These are phyloP conservation scores for Clepsis dumicolana DNA, from an alignment of 2,888 invertebrate genomes.

Conservation along the genomic window DNA sequence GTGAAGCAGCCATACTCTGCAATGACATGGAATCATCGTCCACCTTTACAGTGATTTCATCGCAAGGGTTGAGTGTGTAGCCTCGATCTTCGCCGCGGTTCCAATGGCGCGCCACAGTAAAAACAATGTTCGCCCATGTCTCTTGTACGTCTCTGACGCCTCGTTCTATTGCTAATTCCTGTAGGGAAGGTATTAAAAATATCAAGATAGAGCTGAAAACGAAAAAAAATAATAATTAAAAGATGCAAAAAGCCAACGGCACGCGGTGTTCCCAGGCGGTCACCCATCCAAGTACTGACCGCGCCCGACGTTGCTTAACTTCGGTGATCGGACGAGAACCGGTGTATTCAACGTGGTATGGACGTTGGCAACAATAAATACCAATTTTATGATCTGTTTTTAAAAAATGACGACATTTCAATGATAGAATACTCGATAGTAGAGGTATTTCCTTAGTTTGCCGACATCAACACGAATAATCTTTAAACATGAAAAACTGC, in stretches of 20 bases:
- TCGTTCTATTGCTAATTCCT: slow-evolving; percentile 95
- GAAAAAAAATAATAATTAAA: not conserved
- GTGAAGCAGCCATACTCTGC: slow-evolving; percentile 96
- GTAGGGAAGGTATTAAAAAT: slow-evolving; percentile 2
- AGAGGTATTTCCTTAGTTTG: too few relatives aligned
- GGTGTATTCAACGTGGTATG: slow-evolving; percentile 49
- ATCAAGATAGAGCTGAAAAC: too few relatives aligned
- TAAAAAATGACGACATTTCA: not conserved
- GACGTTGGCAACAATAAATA: slow-evolving; percentile 41
- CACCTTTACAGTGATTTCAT: slow-evolving; percentile 92
- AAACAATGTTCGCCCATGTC: slow-evolving; percentile 88
- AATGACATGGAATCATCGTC: slow-evolving; percentile 96
- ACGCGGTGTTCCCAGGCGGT: slow-evolving; percentile 53
- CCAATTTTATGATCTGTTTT: not conserved
- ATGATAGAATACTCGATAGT: too few relatives aligned
- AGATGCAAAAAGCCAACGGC: slow-evolving; percentile 4
- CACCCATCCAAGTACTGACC: slow-evolving; percentile 55
- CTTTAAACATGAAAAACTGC: not conserved
- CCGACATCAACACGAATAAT: too few relatives aligned
- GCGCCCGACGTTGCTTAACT: slow-evolving; percentile 55
- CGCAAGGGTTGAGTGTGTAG: slow-evolving; percentile 91
- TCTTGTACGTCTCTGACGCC: slow-evolving; percentile 94
- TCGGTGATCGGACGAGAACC: slow-evolving; percentile 56
- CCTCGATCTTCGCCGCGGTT: slow-evolving; percentile 93
- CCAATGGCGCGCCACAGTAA: slow-evolving; percentile 88